These are phyloP conservation scores for Schizopygopsis pylzovi DNA, from an alignment of 2,797 vertebrate species.

Conservation along the genomic window DNA sequence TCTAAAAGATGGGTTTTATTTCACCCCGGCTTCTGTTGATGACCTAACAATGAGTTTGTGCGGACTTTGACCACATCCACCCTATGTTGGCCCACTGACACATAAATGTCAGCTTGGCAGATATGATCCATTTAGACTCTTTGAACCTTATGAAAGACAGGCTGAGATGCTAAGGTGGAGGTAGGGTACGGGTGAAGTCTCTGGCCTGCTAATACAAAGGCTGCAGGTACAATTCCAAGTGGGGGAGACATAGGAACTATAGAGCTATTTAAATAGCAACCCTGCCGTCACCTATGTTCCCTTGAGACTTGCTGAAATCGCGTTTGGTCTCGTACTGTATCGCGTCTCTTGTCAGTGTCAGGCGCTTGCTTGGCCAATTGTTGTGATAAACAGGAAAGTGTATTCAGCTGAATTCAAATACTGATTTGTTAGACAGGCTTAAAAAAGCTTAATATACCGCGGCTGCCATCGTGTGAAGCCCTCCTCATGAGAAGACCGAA, in stretches of 20 bases:
- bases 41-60: not conserved
- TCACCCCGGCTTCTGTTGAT: not conserved
- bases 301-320: not conserved
- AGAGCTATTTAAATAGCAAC: slow-evolving; percentile 6
- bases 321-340: too few species aligned
- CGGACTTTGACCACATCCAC: slow-evolving; percentile 44
- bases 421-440: too few species aligned
- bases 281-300: not conserved
- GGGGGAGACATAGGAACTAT: not conserved
- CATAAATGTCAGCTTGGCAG: slow-evolving; percentile 45
- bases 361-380: too few species aligned
- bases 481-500: too few species aligned
- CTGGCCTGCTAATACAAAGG: slow-evolving; percentile 9
- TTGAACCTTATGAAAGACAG: slow-evolving; percentile 38
- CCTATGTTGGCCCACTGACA: slow-evolving; percentile 50
- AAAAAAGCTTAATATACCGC: too few species aligned
- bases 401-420: too few species aligned
- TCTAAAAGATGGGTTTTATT: not conserved
- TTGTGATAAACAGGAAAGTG: too few species aligned
- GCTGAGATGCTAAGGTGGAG: not conserved
- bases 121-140: slow-evolving; percentile 46
- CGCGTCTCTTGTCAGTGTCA: too few species aligned
- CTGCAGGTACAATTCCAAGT: not conserved
- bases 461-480: too few species aligned
- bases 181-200: not conserved